phyloP scores from a whole-genome alignment of 2,888 invertebrate genomes.

The Phanerotoma sp. region DNA sequence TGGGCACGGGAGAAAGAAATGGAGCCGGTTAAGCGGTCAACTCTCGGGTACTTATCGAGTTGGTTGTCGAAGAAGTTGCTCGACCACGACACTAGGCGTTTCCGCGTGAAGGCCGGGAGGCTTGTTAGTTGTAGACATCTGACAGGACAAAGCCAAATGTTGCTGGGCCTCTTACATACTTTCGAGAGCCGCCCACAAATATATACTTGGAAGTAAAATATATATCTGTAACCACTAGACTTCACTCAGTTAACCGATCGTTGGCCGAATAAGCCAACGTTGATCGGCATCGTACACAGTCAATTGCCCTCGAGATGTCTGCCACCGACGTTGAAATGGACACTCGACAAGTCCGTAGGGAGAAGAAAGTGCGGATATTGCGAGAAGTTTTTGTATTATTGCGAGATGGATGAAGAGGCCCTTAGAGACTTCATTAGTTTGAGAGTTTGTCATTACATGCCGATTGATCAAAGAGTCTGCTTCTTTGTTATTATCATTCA shows the following conservation, averaged over 20 bases:
- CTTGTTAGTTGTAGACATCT: conserved; percentile 39
- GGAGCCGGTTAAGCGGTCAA: neutral
- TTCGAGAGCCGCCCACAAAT: conserved; percentile 8
- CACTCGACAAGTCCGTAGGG: conserved; percentile 12
- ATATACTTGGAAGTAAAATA: conserved; percentile 2
- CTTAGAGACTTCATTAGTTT: conserved; percentile 10
- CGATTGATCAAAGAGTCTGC: too few species aligned
- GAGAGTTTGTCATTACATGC: too few species aligned
- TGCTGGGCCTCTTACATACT: conserved; percentile 3
- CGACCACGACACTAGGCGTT: conserved; percentile 12
- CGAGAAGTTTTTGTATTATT: conserved; percentile 13
- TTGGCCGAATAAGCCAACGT: neutral
- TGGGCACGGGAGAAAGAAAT: neutral
- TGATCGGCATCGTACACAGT: conserved; percentile 6
- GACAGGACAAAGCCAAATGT: conserved; percentile 42
- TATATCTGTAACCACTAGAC: neutral
- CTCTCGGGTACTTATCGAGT: neutral
- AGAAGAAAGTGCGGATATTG: conserved; percentile 14
- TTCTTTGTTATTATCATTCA: too few species aligned
- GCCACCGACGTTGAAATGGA: conserved; percentile 12
- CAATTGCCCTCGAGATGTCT: conserved; percentile 8
- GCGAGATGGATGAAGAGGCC: neutral
- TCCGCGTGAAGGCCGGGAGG: conserved; percentile 29
- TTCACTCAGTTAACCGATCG: neutral
- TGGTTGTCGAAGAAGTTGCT: neutral